Base-by-base conservation (phyloP, 2,797 vertebrate genomes). In the Poeciliopsis gracilis region DNA sequence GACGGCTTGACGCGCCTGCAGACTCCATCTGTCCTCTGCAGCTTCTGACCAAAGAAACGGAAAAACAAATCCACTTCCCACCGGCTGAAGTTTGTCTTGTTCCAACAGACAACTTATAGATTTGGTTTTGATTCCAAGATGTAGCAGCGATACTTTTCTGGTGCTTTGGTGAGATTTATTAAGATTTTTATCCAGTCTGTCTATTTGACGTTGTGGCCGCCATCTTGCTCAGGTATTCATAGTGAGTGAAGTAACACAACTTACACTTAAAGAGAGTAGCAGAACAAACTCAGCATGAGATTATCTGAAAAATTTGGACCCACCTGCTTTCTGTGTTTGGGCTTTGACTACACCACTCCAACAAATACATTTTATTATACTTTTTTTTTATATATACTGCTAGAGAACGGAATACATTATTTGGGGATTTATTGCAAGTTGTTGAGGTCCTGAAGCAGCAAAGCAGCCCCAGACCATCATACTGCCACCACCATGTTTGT, bases 1-100 rank as follows among this genome's bases (percentile, higher is more conserved):
- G 85, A 86, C 6, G 51, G 75, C 5, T 41, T 23, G 51, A 55
- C 79, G 45, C 33, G 51, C 80, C 85, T 51, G 77, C 66, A 75
- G 74, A 72, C 73, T 74, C 82, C 76, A 81, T 83, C 78, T 81
- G 82, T 79, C 71, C 36, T 46, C 74, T 33, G 63, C 38, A 23
- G 36, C 9, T 69, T 80, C 67, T 49, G 63, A 72, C 80, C 57
- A 45, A 82, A 72, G 46, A 73, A 83, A 70, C 25, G 5, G 67
- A 70, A 76, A 57, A 25, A 47, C 51, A 55, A 77, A 0, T 69
- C 51, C 79, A 59, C 59, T 72, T 47, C 41, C 43, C 23, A 69
- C 51, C 69, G 73, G 11, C 20, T 5, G 77, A 75, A 57, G 28
- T 51, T 69, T 28, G 49, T 75, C 28, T 57, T 33, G 3, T 33